phyloP scores from a whole-genome alignment of 2,113 vertebrate species.

The Athene cunicularia region DNA sequence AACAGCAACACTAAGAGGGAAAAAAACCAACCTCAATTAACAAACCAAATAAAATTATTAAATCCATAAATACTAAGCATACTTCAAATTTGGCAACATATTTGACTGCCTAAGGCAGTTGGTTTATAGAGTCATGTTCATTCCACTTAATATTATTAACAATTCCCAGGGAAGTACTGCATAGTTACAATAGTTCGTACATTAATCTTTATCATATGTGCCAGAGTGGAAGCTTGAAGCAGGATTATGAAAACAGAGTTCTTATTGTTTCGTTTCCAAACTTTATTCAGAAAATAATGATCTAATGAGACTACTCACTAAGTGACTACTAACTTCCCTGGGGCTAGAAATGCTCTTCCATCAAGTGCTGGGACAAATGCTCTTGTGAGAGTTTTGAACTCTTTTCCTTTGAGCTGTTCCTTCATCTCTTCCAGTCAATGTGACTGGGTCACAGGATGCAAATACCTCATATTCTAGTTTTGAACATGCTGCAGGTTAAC shows the following conservation, averaged over 20 bases:
- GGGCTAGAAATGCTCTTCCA: not conserved
- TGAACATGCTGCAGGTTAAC: not conserved
- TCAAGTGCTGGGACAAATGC: not conserved
- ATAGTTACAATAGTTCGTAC: slow-evolving; percentile 4
- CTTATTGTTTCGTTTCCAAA: slow-evolving; percentile 17
- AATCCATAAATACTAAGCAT: not conserved
- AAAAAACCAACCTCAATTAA: not conserved
- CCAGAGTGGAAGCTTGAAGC: not conserved
- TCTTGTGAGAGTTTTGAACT: not conserved
- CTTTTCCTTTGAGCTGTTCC: not conserved
- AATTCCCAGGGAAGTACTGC: slow-evolving; percentile 12
- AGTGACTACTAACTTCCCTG: not conserved
- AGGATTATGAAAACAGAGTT: not conserved
- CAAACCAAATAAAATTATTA: not conserved
- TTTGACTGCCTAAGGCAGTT: slow-evolving; percentile 12
- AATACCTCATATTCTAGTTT: not conserved
- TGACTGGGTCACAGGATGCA: not conserved
- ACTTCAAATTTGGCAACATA: not conserved
- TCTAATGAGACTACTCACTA: not conserved
- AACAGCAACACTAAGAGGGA: not conserved
- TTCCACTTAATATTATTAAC: slow-evolving; percentile 43
- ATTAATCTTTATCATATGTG: slow-evolving; percentile 43
- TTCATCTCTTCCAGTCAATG: not conserved
- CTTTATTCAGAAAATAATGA: not conserved
- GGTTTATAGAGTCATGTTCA: slow-evolving; percentile 11